A percentile compares a stretch with the other conserved stretches of the same genome.
Evolutionary conservation across 1,140 invertebrate species (phyloP).

Genomic region (Camponotus pennsylvanicus): DNA sequence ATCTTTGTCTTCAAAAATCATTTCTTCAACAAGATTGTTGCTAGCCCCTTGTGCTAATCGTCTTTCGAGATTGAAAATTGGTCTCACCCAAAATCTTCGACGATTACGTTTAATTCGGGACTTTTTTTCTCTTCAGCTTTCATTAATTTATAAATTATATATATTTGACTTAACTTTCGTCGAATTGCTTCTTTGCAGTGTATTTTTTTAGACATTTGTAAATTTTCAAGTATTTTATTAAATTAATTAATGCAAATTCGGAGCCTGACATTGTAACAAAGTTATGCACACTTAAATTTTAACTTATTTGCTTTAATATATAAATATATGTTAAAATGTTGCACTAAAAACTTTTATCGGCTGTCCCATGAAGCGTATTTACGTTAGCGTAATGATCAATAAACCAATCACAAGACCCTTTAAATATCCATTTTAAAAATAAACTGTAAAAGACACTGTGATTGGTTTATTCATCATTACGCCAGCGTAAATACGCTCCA

Average conservation of each 20-base stretch:
- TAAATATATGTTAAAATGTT: background rate
- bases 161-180: too few relatives aligned
- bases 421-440: background rate
- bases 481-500: too few relatives aligned
- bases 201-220: background rate
- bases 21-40: too few relatives aligned
- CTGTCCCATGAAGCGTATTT: too few relatives aligned
- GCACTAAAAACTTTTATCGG: background rate
- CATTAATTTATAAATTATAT: background rate
- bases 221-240: slow-evolving; percentile 6
- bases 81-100: background rate
- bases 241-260: background rate
- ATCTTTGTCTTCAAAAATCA: too few relatives aligned
- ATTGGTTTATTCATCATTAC: too few relatives aligned
- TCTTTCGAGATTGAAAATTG: too few relatives aligned
- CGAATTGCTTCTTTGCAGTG: too few relatives aligned
- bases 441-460: too few relatives aligned
- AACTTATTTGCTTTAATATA: background rate
- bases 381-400: background rate
- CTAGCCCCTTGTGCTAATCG: too few relatives aligned
- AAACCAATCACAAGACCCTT: background rate
- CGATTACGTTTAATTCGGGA: background rate
- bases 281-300: background rate
- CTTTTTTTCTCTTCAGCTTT: background rate
- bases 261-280: background rate